A percentile compares a stretch with the other conserved stretches of the same genome.
phyloP scores from a whole-genome alignment of 2,797 vertebrate species.

The Hippocampus kuda region DNA sequence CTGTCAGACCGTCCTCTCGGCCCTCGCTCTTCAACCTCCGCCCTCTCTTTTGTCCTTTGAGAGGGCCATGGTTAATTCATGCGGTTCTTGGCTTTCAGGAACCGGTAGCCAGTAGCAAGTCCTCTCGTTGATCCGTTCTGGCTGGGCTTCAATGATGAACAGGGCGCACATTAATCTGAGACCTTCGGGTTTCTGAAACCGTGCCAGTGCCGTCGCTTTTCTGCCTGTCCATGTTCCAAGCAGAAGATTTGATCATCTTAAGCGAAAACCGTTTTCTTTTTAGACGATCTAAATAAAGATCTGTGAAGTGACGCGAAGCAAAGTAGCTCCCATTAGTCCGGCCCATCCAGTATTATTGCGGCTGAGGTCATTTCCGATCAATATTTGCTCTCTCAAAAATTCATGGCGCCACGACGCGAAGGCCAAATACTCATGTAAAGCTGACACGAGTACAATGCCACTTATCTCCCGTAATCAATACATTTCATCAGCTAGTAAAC shows the following conservation, averaged over 20 bases:
- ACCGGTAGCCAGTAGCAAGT: constrained; percentile 15
- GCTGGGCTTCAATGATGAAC: constrained; percentile 36
- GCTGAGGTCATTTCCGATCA: constrained; percentile 30
- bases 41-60: constrained; percentile 10
- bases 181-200: constrained; percentile 24
- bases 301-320: constrained; percentile 9
- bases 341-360: background rate
- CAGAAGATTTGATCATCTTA: background rate
- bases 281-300: background rate
- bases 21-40: background rate
- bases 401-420: constrained; percentile 14
- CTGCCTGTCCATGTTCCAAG: background rate
- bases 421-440: constrained; percentile 4
- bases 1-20: constrained; percentile 12
- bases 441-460: constrained; percentile 12
- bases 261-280: background rate
- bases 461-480: constrained; percentile 22
- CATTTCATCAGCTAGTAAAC: constrained; percentile 21
- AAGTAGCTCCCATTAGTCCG: background rate
- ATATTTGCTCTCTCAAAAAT: constrained; percentile 37
- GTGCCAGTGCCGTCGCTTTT: constrained; percentile 18
- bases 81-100: constrained; percentile 14
- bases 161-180: constrained; percentile 35
- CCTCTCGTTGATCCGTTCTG: constrained; percentile 34
- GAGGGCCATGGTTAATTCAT: constrained; percentile 44